Percentiles rank a stretch among this genome's conserved stretches.
These are phyloP conservation scores for Carposina sasakii DNA, from an alignment of 1,140 invertebrate genomes.

Conservation along the genomic window DNA sequence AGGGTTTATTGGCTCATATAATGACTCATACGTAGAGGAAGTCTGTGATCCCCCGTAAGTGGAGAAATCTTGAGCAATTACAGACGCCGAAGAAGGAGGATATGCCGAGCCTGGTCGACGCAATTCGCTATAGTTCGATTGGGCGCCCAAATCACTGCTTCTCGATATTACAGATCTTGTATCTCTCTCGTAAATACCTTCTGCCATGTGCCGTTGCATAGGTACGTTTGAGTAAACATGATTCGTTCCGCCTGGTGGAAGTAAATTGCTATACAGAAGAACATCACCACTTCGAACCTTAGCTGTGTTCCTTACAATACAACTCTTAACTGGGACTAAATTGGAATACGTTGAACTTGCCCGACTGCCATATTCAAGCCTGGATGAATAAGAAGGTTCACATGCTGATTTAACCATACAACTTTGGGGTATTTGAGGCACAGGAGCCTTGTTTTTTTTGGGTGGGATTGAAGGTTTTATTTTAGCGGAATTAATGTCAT, in stretches of 20 bases:
- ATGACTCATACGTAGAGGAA: constrained; percentile 88
- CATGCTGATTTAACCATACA: constrained; percentile 65
- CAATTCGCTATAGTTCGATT: constrained; percentile 89
- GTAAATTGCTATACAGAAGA: constrained; percentile 72
- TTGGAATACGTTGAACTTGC: constrained; percentile 66
- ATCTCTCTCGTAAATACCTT: constrained; percentile 69
- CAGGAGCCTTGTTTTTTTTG: constrained; percentile 61
- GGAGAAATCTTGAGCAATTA: constrained; percentile 73
- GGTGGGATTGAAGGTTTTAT: constrained; percentile 62
- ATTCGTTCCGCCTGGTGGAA: constrained; percentile 62
- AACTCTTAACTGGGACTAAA: constrained; percentile 66
- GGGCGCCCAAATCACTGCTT: constrained; percentile 56
- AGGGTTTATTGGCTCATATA: constrained; percentile 94
- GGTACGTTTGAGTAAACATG: constrained; percentile 72
- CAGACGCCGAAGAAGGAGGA: constrained; percentile 64
- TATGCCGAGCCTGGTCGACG: constrained; percentile 73
- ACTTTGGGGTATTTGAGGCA: constrained; percentile 72
- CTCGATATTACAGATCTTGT: constrained; percentile 51
- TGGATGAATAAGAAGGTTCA: constrained; percentile 64
- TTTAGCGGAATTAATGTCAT: constrained; percentile 64
- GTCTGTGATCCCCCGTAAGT: constrained; percentile 79
- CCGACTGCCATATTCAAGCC: constrained; percentile 57
- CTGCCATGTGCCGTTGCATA: constrained; percentile 38
- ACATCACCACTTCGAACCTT: constrained; percentile 67
- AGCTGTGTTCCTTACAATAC: constrained; percentile 65